phyloP scores from a whole-genome alignment of 2,888 invertebrate species.

The Steromphala cineraria region DNA sequence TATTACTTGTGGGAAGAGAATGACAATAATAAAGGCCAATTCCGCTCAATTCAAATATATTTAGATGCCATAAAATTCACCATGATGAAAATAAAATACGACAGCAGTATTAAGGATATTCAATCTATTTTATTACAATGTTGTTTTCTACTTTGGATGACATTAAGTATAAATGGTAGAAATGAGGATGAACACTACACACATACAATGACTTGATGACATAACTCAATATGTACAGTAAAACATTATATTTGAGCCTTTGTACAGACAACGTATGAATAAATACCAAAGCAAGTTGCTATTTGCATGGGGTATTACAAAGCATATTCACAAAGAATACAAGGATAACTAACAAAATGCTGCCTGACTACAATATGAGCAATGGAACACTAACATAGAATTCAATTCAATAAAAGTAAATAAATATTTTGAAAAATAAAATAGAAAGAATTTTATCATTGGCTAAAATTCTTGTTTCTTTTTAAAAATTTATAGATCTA shows the following conservation, averaged over 20 bases:
- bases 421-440: no score
- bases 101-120: neutral
- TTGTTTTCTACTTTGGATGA: neutral
- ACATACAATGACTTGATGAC: neutral
- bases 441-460: no score
- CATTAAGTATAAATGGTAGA: conserved; percentile 7
- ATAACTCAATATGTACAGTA: neutral
- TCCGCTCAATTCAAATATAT: no score
- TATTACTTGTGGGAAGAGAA: no score
- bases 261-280: conserved; percentile 4
- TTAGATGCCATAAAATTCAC: neutral
- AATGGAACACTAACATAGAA: no score
- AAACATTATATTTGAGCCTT: neutral
- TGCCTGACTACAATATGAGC: no score
- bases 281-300: neutral
- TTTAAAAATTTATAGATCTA: no score
- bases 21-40: no score
- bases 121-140: conserved; percentile 1
- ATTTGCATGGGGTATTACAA: neutral
- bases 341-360: no score
- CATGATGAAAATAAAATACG: neutral
- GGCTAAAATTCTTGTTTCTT: no score
- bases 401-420: no score
- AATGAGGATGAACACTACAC: neutral
- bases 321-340: no score